Base-by-base conservation (phyloP, 2,797 vertebrate species). In the Kryptopterus vitreolus region DNA sequence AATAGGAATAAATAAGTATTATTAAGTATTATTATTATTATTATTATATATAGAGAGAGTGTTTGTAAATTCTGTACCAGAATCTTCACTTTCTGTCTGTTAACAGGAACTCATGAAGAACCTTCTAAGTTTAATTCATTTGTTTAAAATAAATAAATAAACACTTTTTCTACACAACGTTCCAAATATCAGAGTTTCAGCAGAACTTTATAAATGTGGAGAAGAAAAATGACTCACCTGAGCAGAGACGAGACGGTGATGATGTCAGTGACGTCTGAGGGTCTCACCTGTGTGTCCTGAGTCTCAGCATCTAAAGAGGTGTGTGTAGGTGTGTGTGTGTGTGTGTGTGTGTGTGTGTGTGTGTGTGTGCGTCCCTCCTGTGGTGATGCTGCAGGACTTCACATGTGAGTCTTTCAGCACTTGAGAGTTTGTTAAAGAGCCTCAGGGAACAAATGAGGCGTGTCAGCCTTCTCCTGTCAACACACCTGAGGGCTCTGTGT, bases 341-440 rank as follows among this genome's bases (percentile, higher is more conserved):
- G 50, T 52, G 50, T 52, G 50, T 52, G 50, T 52, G 50, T 52
- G 50, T 52, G 50, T 52, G 50, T n/a, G 62, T 38, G 62, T 5
- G 62, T 13, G 63, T n/a, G 63, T 12, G n/a, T 8, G 38, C n/a
- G 63, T 15, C 29, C 3, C 24, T 50, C 11, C 26, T 63, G 20
- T 48, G 24, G 13, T 66, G 79, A 75, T 68, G 79, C 59, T 81
- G 55, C 35, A 46, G 59, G 5, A 55, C 38, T 61, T 75, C 61
- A 75, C 59, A 13, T 18, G 24, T 22, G 74, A 66, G 22, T 63
- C 48, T 63, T 20, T 58, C 65, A 55, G 65, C 43, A 33, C 46
- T 76, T 53, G 9, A 33, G 73, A 61, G 79, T 33, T 69, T 57
- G 26, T 26, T 58, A 57, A 81, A 81, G 29, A 61, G 68, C 66